phyloP scores from a whole-genome alignment of 2,797 vertebrate genomes.

The Pangasius mekongensis region DNA sequence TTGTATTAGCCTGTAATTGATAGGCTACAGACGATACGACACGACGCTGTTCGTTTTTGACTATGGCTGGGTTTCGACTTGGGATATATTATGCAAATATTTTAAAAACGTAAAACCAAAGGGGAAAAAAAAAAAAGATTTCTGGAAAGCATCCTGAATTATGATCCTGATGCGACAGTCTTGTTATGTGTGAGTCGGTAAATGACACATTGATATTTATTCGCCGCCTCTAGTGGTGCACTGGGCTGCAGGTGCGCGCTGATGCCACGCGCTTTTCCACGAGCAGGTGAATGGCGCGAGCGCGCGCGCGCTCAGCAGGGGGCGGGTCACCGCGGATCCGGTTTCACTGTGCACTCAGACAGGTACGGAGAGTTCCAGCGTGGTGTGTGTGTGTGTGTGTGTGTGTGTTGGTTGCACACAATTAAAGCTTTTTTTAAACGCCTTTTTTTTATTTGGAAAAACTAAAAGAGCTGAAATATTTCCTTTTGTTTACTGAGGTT shows the following conservation, averaged over 20 bases:
- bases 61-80: neutral
- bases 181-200: neutral
- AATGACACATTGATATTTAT: neutral
- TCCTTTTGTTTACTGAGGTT: neutral
- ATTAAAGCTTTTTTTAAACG: neutral
- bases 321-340: neutral
- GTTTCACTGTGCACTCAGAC: neutral
- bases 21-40: neutral
- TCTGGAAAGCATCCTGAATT: conserved; percentile 13
- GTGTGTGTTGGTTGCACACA: neutral
- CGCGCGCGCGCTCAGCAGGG: neutral
- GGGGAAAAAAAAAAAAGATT: neutral
- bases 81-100: conserved; percentile 26
- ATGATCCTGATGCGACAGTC: neutral
- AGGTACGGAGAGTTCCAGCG: neutral
- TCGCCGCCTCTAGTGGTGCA: neutral
- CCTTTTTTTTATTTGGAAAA: neutral
- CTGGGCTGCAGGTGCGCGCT: conserved; percentile 3
- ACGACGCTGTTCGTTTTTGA: neutral
- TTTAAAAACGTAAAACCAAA: neutral
- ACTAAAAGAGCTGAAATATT: neutral
- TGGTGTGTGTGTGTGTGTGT: neutral
- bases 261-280: neutral
- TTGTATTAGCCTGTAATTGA: neutral
- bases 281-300: neutral